phyloP scores from a whole-genome alignment of 2,888 invertebrate genomes.

The Augochlorella aurata region DNA sequence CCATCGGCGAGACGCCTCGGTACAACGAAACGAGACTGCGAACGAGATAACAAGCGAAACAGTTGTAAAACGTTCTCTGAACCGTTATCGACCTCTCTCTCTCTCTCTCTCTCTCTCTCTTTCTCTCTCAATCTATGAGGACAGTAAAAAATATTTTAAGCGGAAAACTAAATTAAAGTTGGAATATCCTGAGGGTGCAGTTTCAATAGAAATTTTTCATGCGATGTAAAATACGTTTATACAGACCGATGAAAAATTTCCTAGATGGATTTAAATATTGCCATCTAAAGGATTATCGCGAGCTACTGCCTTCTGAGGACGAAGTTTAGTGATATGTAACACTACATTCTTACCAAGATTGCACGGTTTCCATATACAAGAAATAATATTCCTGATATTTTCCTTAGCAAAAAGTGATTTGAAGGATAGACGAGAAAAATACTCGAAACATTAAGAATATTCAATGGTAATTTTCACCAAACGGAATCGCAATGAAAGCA shows the following conservation, averaged over 20 bases:
- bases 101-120: neutral
- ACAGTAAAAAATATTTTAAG: neutral
- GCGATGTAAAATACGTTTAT: no score
- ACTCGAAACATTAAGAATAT: neutral
- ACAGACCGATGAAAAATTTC: no score
- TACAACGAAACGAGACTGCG: conserved; percentile 16
- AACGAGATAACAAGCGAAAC: conserved; percentile 40
- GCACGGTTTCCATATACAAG: no score
- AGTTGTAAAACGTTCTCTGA: conserved; percentile 32
- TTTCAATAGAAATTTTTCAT: neutral
- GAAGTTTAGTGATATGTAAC: no score
- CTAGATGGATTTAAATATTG: no score
- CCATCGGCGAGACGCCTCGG: conserved; percentile 13
- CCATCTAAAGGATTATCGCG: no score
- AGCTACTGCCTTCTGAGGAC: no score
- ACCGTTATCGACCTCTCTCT: conserved; percentile 24
- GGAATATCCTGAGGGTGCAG: neutral
- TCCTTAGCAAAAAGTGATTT: no score
- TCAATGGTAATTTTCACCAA: neutral
- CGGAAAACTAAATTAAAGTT: neutral
- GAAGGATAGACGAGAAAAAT: neutral
- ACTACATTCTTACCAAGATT: no score
- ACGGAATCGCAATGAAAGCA: neutral
- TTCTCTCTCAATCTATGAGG: neutral
- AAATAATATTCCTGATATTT: no score